Evolutionary conservation across 1,140 invertebrate species (phyloP), one percentile per base, ranked within the genome.

Genomic region (Trachelipus rathkii): DNA sequence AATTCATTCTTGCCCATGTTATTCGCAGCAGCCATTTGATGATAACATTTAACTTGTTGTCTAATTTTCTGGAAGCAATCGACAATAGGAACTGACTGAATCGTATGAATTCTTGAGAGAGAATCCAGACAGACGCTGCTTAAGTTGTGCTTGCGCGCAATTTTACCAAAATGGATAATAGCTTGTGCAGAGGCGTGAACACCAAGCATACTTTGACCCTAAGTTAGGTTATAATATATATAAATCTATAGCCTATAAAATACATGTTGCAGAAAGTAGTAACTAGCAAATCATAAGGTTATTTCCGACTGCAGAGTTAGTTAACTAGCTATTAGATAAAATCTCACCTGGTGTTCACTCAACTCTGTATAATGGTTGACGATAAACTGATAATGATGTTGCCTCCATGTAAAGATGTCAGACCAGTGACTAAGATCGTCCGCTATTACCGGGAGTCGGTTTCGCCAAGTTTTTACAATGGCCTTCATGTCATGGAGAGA

Each of bases 401-500:
- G 95, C 13, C 97, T 86, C 97, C 97, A 99, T 0, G 94, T 95
- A 85, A 98, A 98, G 46, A 99, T 96, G 82, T 98, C 96, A 82
- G 94, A 95, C 97, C 97, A 99, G 85, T 98, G 96, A 69, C 94
- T 95, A 68, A 98, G 86, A 86, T 98, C 94, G 85, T 98, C 97
- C 0, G 93, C 93, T 73, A 98, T 92, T 0, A 96, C 93, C 0
- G 94, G 95, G 72, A 96, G 87, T 19, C 96, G 89, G 85, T 96
- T 96, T 13, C 93, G 89, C 97, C 97, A 99, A 0, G 96, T 98
- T 85, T 98, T 98, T 0, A 98, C 95, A 76, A 97, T 97, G 0
- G 95, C 95, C 86, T 98, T 98, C 93, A 98, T 96, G 83, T 99
- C 96, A 84, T 98, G 95, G 5, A 97, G 84, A 0, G 93, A 92